Conservation (phyloP, 1,140 invertebrate species). For the Aphelinus atriplicis region DNA sequence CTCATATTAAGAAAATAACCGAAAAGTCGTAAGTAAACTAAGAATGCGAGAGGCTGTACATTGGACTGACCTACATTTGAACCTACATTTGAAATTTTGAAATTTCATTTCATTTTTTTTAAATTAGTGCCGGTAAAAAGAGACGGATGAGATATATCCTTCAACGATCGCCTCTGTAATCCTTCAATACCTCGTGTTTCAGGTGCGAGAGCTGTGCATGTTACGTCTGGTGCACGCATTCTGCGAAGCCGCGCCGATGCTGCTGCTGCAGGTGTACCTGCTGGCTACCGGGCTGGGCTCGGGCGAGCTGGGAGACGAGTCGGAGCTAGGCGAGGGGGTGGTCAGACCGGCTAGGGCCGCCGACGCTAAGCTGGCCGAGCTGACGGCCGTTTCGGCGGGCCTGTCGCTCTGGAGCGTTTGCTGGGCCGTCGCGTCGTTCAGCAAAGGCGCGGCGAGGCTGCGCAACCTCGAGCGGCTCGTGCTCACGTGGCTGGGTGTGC, state of each 20-base stretch:
- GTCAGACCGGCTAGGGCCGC: conserved; percentile 13
- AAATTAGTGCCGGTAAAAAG: no score
- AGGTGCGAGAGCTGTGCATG: conserved; percentile 77
- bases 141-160: no score
- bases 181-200: conserved; percentile 6
- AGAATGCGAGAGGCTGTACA: no score
- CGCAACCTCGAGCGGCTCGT: conserved; percentile 85
- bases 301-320: not conserved
- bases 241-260: conserved; percentile 86
- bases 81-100: no score
- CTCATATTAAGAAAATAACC: no score
- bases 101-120: no score
- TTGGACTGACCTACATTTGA: no score
- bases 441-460: conserved; percentile 81
- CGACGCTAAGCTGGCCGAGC: conserved; percentile 58
- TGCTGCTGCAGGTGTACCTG: conserved; percentile 84
- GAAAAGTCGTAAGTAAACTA: no score
- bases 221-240: conserved; percentile 87
- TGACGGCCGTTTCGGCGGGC: conserved; percentile 84
- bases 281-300: conserved; percentile 65
- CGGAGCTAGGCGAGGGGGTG: not conserved
- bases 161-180: not conserved
- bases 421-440: conserved; percentile 91
- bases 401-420: conserved; percentile 86
- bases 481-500: conserved; percentile 86